phyloP scores from a whole-genome alignment of 2,113 vertebrate genomes.

The Calyptommatus sinebrachiatus region DNA sequence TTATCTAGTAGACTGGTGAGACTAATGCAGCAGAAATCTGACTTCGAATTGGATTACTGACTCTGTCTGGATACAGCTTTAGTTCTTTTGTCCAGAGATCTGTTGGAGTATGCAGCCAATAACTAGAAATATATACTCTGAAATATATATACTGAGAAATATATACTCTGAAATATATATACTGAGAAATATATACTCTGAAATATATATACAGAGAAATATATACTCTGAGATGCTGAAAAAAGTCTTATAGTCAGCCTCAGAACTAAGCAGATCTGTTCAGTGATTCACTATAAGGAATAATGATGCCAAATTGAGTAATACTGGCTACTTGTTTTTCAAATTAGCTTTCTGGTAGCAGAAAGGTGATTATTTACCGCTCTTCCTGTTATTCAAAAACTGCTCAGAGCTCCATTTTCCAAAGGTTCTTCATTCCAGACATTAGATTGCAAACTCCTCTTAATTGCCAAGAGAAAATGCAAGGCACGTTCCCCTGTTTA shows the following conservation, averaged over 20 bases:
- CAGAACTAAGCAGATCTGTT: not conserved
- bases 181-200: too few species aligned
- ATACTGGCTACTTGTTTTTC: constrained; percentile 13
- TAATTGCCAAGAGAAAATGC: not conserved
- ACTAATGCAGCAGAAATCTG: too few species aligned
- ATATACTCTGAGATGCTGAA: not conserved
- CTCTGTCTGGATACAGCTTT: too few species aligned
- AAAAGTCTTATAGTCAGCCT: not conserved
- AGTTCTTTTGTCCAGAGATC: too few species aligned
- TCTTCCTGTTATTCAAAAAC: constrained; percentile 15
- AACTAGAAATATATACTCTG: too few species aligned
- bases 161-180: too few species aligned
- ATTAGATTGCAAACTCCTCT: not conserved
- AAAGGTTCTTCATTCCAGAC: not conserved
- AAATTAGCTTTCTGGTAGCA: constrained; percentile 11
- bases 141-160: too few species aligned
- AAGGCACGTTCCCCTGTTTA: constrained; percentile 20
- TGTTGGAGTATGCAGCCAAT: too few species aligned
- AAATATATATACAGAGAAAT: too few species aligned
- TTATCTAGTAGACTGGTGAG: too few species aligned
- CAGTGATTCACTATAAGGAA: not conserved
- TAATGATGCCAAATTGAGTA: constrained; percentile 1
- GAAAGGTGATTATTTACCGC: constrained; percentile 5
- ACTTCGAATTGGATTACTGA: too few species aligned
- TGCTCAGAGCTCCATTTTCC: not conserved